Evolutionary conservation across 1,140 invertebrate genomes (phyloP), one percentile per base, ranked within the genome.

Genomic region (Drosophila cardini): DNA sequence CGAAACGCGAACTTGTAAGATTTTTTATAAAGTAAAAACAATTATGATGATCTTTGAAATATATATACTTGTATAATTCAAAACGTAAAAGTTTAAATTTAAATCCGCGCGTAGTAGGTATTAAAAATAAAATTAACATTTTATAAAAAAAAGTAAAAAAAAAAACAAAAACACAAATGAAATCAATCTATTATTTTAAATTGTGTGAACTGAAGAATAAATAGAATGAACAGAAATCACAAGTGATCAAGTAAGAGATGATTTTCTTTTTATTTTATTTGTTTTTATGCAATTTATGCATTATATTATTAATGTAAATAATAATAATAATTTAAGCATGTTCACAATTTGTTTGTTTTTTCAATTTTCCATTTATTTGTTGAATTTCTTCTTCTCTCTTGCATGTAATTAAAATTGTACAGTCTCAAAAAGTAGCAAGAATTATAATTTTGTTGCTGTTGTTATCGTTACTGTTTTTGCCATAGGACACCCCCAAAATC

Each of bases 51-150:
- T 87, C 75, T 86, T 81, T 72, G 63, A 78, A 86, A 53, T 7
- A 53, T 7, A 53, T 7, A 68, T 53, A 57, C 42, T 68, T 86
- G 76, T 80, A 26, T 26, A 78, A 85, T 85, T 85, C 80, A 84
- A 73, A 32, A 71, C 43, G 36, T 64, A 34, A 75, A 45, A 42
- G 64, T 48, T 38, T 69, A 80, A 80, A 55, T 73, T 61, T 74
- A 86, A 82, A 45, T 11, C 76, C 74, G 74, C 80, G 80, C 80
- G 68, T 80, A 89, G 84, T 90, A 84, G 74, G 84, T 89, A 89
- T 90, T 89, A 63, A 52, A 89, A 89, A 89, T 90, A 89, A 84
- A 90, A 90, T 77, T 89, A 89, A 89, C 74, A 75, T 89, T 89
- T 89, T 89, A 72, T 90, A 89, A 61, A 89, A 87, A 85, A 78